phyloP scores from a whole-genome alignment of 2,888 invertebrate genomes.

The Perdita meconis region DNA sequence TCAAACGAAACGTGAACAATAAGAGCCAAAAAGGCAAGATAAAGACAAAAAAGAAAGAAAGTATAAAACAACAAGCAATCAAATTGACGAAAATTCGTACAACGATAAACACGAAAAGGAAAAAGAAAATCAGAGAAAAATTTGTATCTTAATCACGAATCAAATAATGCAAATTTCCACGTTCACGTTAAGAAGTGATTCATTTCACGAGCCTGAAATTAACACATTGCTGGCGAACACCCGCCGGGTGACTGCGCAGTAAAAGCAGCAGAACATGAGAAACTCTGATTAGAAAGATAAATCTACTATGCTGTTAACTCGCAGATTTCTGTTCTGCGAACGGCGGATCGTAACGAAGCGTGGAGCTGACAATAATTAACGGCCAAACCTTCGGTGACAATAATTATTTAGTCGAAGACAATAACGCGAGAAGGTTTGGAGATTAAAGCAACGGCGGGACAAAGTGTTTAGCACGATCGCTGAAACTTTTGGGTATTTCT shows the following conservation, averaged over 20 bases:
- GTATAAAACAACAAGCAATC: neutral
- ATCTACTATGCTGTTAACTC: neutral
- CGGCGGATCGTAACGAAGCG: neutral
- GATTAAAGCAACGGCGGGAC: neutral
- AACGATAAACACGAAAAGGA: neutral
- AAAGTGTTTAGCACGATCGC: conserved; percentile 71
- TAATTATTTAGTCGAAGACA: conserved; percentile 46
- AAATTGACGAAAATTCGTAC: neutral
- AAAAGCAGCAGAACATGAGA: neutral
- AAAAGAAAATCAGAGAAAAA: conserved; percentile 6
- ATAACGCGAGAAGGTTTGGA: conserved; percentile 52
- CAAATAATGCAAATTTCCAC: conserved; percentile 39
- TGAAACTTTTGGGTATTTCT: conserved; percentile 77
- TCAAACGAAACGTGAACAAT: neutral
- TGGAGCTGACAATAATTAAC: conserved; percentile 49
- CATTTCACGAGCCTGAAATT: conserved; percentile 2
- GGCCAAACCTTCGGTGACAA: conserved; percentile 55
- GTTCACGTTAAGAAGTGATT: neutral
- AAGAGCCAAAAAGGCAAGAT: neutral
- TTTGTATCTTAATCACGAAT: conserved; percentile 39
- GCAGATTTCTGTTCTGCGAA: neutral
- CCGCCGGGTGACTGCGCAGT: too few species aligned
- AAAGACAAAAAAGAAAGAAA: neutral
- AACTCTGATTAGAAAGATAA: neutral
- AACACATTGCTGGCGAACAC: neutral